These are phyloP conservation scores for Turnix velox DNA, from an alignment of 2,113 vertebrate species.

Conservation along the genomic window DNA sequence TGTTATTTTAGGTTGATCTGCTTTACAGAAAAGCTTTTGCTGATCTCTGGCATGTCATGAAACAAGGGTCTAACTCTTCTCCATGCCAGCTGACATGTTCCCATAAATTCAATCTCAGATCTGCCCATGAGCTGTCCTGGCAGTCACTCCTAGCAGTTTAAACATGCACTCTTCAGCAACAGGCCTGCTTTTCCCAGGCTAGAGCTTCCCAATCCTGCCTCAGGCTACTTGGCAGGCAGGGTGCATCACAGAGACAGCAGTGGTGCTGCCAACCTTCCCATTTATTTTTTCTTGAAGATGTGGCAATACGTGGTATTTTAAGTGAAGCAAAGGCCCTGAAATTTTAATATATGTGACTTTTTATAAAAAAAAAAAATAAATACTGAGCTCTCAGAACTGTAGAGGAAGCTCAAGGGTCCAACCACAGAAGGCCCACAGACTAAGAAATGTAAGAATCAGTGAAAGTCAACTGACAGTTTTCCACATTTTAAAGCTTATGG, in stretches of 20 bases:
- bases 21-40: slow-evolving; percentile 45
- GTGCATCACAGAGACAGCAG: background rate
- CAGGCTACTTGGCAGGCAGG: background rate
- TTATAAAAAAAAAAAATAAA: background rate
- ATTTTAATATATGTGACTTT: background rate
- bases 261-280: background rate
- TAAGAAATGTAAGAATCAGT: background rate
- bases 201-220: background rate
- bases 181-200: slow-evolving; percentile 29
- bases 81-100: background rate
- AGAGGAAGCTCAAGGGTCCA: background rate
- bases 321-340: background rate
- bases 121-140: background rate
- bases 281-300: background rate
- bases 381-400: background rate
- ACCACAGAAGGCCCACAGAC: background rate
- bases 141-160: background rate
- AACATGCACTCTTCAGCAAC: background rate
- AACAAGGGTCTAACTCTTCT: background rate
- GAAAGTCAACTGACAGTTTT: background rate
- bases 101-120: background rate
- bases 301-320: background rate
- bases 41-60: slow-evolving; percentile 33
- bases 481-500: background rate
- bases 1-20: slow-evolving; percentile 55